phyloP scores from a whole-genome alignment of 2,797 vertebrate species.

The Petrocephalus schoutedeni region DNA sequence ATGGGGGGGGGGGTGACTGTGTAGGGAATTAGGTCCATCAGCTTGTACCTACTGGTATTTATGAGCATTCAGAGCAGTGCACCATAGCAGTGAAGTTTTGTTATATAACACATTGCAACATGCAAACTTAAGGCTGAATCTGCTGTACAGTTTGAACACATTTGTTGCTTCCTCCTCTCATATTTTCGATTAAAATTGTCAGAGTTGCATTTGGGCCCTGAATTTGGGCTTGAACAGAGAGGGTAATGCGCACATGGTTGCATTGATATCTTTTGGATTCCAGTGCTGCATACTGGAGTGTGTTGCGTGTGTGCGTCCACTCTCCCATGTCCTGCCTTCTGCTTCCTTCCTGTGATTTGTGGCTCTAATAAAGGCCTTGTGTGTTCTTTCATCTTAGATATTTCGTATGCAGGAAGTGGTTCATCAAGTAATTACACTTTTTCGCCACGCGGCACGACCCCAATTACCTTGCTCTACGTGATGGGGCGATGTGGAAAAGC shows the following conservation, averaged over 20 bases:
- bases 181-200: neutral
- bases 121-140: neutral
- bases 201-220: neutral
- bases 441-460: neutral
- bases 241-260: neutral
- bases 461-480: neutral
- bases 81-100: neutral
- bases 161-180: neutral
- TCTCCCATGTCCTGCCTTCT: neutral
- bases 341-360: neutral
- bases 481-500: neutral
- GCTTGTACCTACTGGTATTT: neutral
- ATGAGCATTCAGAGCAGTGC: neutral
- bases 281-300: neutral
- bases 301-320: neutral
- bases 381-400: neutral
- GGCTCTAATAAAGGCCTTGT: neutral
- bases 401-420: neutral
- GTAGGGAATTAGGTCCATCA: neutral
- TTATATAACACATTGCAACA: neutral
- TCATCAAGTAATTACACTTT: conserved; percentile 4
- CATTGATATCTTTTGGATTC: neutral
- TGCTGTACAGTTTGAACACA: neutral
- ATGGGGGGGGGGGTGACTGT: neutral
- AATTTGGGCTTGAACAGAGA: neutral